phyloP scores from a whole-genome alignment of 2,797 vertebrate genomes.

The Sebastes kiyomatsui region DNA sequence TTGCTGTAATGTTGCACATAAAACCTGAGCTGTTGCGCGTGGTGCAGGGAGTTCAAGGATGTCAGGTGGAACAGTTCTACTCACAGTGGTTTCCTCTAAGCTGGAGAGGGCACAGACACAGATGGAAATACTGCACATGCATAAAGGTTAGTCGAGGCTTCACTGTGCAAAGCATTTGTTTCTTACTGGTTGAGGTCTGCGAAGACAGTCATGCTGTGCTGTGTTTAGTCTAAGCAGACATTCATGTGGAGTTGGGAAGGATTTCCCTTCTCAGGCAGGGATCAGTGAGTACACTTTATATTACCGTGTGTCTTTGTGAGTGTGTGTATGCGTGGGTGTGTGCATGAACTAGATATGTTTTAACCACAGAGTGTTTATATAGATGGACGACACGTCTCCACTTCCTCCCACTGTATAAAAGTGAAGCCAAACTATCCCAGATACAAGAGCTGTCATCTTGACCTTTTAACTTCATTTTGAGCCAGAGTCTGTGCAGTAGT shows the following conservation, averaged over 20 bases:
- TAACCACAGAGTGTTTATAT: neutral
- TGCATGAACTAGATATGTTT: neutral
- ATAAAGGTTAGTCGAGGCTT: slow-evolving; percentile 43
- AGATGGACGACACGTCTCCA: neutral
- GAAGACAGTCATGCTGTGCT: slow-evolving; percentile 59
- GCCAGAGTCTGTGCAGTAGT: neutral
- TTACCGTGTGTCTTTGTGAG: slow-evolving; percentile 2
- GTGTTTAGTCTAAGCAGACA: slow-evolving; percentile 64
- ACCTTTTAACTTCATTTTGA: too few relatives aligned
- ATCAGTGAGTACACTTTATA: slow-evolving; percentile 36
- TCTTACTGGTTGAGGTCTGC: slow-evolving; percentile 46
- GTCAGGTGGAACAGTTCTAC: slow-evolving; percentile 11
- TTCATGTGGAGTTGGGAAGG: slow-evolving; percentile 47
- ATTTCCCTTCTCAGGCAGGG: slow-evolving; percentile 41
- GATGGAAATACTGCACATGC: slow-evolving; percentile 25
- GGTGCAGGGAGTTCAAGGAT: slow-evolving; percentile 7
- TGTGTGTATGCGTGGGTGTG: neutral
- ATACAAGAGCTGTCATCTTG: neutral
- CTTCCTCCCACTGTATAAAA: neutral
- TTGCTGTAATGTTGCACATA: slow-evolving; percentile 35
- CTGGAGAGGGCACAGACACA: neutral
- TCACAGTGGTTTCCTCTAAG: slow-evolving; percentile 1
- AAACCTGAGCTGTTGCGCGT: slow-evolving; percentile 11
- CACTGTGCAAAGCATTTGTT: slow-evolving; percentile 46
- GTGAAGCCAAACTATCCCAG: neutral